These are phyloP conservation scores for Drosophila tsacasi DNA, from an alignment of 1,140 invertebrate species.

Conservation along the genomic window DNA sequence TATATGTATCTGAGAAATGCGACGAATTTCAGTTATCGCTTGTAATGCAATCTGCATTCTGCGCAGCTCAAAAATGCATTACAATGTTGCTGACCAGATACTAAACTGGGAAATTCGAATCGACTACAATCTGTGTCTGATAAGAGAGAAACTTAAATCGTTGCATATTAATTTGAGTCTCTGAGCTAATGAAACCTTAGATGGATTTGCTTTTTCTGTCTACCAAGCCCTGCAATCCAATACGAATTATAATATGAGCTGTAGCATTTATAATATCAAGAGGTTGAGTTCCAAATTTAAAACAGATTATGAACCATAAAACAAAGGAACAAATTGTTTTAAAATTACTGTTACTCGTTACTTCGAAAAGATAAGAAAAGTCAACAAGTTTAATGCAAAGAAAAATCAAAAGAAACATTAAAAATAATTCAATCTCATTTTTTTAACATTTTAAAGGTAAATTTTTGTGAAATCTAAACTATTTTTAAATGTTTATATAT, in stretches of 20 bases:
- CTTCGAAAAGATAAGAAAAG: not conserved
- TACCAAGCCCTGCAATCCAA: not conserved
- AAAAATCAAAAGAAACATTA: not conserved
- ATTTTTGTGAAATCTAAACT: not conserved
- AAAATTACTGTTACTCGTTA: not conserved
- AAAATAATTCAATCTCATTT: no score
- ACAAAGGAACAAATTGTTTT: not conserved
- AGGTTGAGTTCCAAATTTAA: not conserved
- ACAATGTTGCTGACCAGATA: slow-evolving; percentile 40
- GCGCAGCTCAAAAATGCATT: slow-evolving; percentile 28
- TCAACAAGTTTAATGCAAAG: not conserved
- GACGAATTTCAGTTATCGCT: slow-evolving; percentile 52
- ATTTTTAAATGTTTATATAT: not conserved
- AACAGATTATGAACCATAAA: not conserved
- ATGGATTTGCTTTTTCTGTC: not conserved
- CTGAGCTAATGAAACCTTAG: slow-evolving; percentile 13
- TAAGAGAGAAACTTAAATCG: slow-evolving; percentile 3
- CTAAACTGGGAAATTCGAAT: slow-evolving; percentile 7
- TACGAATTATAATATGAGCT: not conserved
- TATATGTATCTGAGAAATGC: slow-evolving; percentile 34
- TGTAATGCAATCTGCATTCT: slow-evolving; percentile 58
- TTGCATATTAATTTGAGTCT: slow-evolving; percentile 27
- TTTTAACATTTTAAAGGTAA: not conserved
- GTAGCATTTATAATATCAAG: not conserved
- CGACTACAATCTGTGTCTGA: not conserved